phyloP scores from a whole-genome alignment of 2,797 vertebrate species.

The Micropoecilia bifurca region DNA sequence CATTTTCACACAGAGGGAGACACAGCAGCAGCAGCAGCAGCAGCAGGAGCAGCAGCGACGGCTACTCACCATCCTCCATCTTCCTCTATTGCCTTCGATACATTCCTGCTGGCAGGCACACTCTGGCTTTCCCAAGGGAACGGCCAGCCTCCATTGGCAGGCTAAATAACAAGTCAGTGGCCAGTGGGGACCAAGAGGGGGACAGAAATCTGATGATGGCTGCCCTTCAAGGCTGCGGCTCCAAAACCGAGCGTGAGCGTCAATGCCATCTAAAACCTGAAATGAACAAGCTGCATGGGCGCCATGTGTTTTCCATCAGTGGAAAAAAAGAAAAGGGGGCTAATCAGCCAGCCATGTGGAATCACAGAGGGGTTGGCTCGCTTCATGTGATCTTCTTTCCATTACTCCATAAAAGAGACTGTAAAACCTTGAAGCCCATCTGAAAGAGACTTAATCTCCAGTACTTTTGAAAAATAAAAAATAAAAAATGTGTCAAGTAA shows the following conservation, averaged over 20 bases:
- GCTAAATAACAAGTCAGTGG: constrained; percentile 77
- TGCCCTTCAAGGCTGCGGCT: constrained; percentile 65
- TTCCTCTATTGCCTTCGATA: constrained; percentile 72
- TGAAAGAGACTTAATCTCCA: constrained; percentile 31
- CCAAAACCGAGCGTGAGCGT: constrained; percentile 49
- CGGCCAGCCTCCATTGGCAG: constrained; percentile 70
- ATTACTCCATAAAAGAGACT: constrained; percentile 69
- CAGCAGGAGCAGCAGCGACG: constrained; percentile 46
- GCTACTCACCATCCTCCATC: constrained; percentile 78
- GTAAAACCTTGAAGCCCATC: constrained; percentile 49
- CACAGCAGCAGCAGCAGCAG: constrained; percentile 62
- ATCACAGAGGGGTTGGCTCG: constrained; percentile 65
- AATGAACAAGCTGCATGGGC: constrained; percentile 63
- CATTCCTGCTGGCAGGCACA: constrained; percentile 78
- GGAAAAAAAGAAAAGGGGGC: constrained; percentile 32
- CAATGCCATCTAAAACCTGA: constrained; percentile 54
- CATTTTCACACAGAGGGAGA: constrained; percentile 81
- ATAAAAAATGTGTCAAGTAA: constrained; percentile 27
- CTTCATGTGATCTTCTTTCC: constrained; percentile 69
- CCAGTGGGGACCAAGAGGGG: constrained; percentile 55
- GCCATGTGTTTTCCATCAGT: constrained; percentile 77
- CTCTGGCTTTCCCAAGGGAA: constrained; percentile 70
- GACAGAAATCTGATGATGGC: constrained; percentile 69
- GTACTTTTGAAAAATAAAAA: constrained; percentile 8
- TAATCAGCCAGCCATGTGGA: constrained; percentile 75